These are phyloP conservation scores for Chloroceryle inda DNA, from an alignment of 2,797 vertebrate species.

Conservation along the genomic window DNA sequence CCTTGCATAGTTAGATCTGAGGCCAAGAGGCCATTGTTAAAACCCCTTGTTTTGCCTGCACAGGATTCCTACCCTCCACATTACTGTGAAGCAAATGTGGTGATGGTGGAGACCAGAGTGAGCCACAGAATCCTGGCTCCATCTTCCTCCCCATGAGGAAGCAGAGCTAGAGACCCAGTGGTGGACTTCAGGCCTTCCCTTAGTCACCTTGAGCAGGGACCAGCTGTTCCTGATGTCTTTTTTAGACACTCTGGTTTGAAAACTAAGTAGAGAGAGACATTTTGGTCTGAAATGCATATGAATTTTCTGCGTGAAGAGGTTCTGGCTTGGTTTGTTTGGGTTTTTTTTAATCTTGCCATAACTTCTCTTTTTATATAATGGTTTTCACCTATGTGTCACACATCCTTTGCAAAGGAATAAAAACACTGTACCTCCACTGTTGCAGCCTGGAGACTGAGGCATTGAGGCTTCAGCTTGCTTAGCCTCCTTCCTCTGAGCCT, in stretches of 20 bases:
- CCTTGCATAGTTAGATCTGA: background rate
- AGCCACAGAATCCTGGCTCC: background rate
- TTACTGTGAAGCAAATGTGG: background rate
- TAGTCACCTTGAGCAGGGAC: background rate
- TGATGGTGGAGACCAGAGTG: rapidly evolving
- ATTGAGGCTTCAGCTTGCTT: background rate
- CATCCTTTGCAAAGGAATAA: background rate
- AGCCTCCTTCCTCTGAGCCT: background rate
- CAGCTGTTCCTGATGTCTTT: background rate
- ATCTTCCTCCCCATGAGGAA: background rate
- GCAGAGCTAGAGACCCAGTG: background rate
- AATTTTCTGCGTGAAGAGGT: background rate
- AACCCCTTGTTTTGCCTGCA: background rate
- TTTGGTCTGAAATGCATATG: background rate
- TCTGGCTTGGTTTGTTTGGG: background rate
- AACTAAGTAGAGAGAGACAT: background rate
- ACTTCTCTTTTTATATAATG: background rate
- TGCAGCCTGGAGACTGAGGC: background rate
- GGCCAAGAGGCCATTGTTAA: background rate
- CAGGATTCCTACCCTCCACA: background rate
- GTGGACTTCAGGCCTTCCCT: background rate
- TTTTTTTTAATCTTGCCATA: background rate
- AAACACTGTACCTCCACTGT: background rate
- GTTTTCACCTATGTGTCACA: background rate
- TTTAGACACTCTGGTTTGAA: background rate